phyloP scores from a whole-genome alignment of 2,113 vertebrate genomes.

The Tragelaphus strepsiceros region DNA sequence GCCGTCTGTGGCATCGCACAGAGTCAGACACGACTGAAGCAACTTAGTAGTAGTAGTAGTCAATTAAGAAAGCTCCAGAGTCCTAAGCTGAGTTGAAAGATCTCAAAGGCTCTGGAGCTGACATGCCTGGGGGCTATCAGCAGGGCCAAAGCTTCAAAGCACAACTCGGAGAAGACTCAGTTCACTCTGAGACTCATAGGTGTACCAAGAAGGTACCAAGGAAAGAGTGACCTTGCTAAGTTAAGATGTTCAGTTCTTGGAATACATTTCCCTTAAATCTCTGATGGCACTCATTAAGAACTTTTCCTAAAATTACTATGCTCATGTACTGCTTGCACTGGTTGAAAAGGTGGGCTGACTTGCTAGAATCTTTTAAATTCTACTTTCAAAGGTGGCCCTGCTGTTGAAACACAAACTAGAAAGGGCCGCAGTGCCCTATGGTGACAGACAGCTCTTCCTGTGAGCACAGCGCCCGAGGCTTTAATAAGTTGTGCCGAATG shows the following conservation, averaged over 20 bases:
- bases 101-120: not conserved
- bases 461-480: not conserved
- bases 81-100: not conserved
- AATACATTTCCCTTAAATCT: conserved; percentile 10
- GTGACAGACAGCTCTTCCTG: not conserved
- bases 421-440: not conserved
- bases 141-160: not conserved
- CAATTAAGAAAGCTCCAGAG: not conserved
- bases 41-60: no score
- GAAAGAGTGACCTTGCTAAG: not conserved
- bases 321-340: not conserved
- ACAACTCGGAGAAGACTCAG: not conserved
- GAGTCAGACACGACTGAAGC: no score
- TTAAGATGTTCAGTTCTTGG: not conserved
- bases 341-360: not conserved
- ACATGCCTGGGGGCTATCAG: not conserved
- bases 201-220: not conserved
- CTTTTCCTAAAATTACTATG: not conserved
- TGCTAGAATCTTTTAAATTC: conserved; percentile 12
- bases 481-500: not conserved
- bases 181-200: not conserved
- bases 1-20: no score
- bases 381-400: not conserved
- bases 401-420: not conserved
- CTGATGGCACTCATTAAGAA: not conserved